Conservation (phyloP, 2,888 invertebrate species). For the Girardia tigrina region DNA sequence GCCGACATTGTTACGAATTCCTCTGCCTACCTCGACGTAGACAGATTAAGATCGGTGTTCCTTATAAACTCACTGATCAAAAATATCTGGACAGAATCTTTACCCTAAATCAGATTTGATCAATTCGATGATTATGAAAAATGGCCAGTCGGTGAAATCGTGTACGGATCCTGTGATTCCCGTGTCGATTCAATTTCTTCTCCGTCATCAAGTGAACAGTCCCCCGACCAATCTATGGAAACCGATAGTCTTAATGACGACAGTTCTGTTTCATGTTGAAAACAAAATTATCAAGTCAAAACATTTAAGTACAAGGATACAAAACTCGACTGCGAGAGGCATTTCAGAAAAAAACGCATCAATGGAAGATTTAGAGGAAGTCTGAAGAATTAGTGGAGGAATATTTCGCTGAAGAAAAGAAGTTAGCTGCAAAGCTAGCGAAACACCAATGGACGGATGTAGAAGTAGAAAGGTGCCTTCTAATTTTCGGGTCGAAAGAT, state of each 20-base stretch:
- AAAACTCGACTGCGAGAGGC: too few species aligned
- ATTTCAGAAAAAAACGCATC: too few species aligned
- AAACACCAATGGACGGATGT: too few species aligned
- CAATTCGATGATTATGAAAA: not conserved
- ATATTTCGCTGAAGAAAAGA: too few species aligned
- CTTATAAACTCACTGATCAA: not conserved
- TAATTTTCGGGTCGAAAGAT: too few species aligned
- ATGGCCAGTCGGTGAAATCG: not conserved
- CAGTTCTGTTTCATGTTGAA: not conserved
- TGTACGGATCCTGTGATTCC: not conserved
- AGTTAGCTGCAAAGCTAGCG: too few species aligned
- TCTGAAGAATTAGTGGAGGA: too few species aligned
- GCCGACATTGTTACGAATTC: slow-evolving; percentile 7
- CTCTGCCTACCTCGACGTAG: not conserved
- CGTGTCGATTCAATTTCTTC: not conserved
- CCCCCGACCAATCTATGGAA: not conserved
- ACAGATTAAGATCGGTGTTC: not conserved
- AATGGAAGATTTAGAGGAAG: too few species aligned
- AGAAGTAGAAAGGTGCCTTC: too few species aligned
- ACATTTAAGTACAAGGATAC: too few species aligned
- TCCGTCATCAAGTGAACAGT: not conserved
- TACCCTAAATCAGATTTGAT: not conserved
- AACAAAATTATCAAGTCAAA: too few species aligned
- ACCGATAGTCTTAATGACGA: slow-evolving; percentile 11
- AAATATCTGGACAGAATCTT: not conserved